These are phyloP conservation scores for Pelodiscus sinensis DNA, from an alignment of 2,113 vertebrate species.

Conservation along the genomic window DNA sequence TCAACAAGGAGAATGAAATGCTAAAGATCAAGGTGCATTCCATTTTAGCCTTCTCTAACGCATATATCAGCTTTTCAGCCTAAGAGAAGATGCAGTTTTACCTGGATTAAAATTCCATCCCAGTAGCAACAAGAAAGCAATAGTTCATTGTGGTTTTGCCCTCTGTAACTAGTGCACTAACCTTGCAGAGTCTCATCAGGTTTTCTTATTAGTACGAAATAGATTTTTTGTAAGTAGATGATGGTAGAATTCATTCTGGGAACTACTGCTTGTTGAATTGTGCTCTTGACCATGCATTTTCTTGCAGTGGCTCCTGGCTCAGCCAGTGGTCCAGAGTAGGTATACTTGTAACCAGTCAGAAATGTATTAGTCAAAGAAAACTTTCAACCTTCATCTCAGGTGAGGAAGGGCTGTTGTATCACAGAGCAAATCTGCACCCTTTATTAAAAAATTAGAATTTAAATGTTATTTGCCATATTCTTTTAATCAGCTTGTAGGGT, in stretches of 20 bases:
- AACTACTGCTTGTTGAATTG: background rate
- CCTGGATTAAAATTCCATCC: background rate
- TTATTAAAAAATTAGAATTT: background rate
- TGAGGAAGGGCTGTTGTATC: background rate
- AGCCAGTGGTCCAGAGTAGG: background rate
- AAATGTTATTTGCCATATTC: background rate
- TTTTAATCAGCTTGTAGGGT: background rate
- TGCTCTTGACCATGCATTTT: background rate
- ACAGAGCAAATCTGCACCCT: background rate
- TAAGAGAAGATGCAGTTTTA: background rate
- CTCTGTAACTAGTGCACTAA: background rate
- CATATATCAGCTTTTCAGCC: accelerated
- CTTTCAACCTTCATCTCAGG: background rate
- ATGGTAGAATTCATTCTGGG: accelerated
- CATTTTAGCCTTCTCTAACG: background rate
- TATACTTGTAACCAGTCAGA: background rate
- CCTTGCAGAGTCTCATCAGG: background rate
- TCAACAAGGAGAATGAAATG: conserved; percentile 74
- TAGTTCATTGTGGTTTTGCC: accelerated
- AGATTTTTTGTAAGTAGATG: background rate
- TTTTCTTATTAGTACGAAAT: background rate
- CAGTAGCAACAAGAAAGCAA: background rate
- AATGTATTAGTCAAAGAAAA: background rate
- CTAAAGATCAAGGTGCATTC: conserved; percentile 76
- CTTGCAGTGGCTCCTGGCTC: background rate